Percentiles rank a stretch among this genome's conserved stretches.
Conservation (phyloP, 2,113 vertebrate species). For the Prunella himalayana region DNA sequence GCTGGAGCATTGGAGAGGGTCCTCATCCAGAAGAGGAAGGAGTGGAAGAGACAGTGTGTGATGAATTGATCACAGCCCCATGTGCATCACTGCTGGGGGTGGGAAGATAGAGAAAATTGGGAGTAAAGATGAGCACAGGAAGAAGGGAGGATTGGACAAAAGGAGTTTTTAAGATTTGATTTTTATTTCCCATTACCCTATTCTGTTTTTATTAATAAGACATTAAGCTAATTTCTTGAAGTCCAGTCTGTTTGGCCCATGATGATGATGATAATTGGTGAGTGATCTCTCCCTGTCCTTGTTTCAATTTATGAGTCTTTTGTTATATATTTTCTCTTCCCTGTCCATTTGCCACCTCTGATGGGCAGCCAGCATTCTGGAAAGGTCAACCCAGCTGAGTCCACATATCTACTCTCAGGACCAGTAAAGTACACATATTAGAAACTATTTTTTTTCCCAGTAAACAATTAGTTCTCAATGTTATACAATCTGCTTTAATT, state of each 20-base stretch:
- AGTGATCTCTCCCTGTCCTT: not conserved
- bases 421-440: not conserved
- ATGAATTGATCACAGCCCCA: not conserved
- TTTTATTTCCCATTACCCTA: not conserved
- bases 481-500: not conserved
- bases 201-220: not conserved
- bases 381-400: not conserved
- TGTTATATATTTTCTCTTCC: not conserved
- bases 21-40: not conserved
- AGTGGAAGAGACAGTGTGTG: not conserved
- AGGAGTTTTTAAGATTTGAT: not conserved
- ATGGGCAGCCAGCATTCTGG: not conserved
- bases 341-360: not conserved
- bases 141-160: not conserved
- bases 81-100: not conserved
- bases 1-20: not conserved
- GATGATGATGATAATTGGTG: too few relatives aligned
- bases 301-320: not conserved
- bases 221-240: not conserved
- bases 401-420: not conserved
- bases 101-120: accelerated
- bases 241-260: accelerated
- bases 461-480: not conserved
- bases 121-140: not conserved
- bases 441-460: not conserved